A percentile compares a stretch with the other conserved stretches of the same genome.
phyloP scores from a whole-genome alignment of 23 tunicate genomes.

The Diplosoma virens region DNA sequence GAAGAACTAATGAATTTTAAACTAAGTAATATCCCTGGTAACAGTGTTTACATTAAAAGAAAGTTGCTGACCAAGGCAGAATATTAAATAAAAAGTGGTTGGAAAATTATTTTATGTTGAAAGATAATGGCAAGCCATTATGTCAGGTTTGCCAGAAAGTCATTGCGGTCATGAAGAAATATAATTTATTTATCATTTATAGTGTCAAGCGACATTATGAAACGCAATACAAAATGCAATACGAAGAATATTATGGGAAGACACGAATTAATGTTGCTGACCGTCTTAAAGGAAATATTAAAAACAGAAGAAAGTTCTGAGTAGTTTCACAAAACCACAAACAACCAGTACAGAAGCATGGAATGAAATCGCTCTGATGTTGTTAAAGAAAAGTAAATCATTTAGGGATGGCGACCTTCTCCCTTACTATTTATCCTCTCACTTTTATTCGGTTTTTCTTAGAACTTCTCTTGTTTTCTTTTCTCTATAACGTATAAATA shows the following conservation, averaged over 20 bases:
- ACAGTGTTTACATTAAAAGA: no score
- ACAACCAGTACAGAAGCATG: slow-evolving; percentile 20
- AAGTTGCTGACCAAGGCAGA: no score
- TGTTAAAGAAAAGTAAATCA: slow-evolving; percentile 12
- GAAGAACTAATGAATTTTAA: no score
- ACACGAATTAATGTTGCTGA: slow-evolving; percentile 36
- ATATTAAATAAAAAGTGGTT: no score
- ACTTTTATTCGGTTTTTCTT: no score
- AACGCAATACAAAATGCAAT: slow-evolving; percentile 34
- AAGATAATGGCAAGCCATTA: slow-evolving; percentile 19
- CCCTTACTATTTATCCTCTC: no score
- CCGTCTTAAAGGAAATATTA: slow-evolving; percentile 26
- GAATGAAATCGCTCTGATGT: slow-evolving; percentile 15
- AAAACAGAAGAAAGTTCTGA: background rate
- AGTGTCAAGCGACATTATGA: slow-evolving; percentile 59
- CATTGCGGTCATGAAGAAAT: slow-evolving; percentile 48
- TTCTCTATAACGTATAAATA: no score
- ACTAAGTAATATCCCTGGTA: no score
- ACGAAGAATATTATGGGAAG: slow-evolving; percentile 32
- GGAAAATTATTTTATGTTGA: slow-evolving; percentile 24
- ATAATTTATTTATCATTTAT: slow-evolving; percentile 31
- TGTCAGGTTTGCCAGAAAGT: slow-evolving; percentile 32
- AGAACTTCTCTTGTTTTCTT: no score
- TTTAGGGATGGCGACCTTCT: slow-evolving; percentile 37
- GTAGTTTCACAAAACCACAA: slow-evolving; percentile 24